These are phyloP conservation scores for Drosophila koepferae DNA, from an alignment of 2,888 invertebrate genomes.

Conservation along the genomic window DNA sequence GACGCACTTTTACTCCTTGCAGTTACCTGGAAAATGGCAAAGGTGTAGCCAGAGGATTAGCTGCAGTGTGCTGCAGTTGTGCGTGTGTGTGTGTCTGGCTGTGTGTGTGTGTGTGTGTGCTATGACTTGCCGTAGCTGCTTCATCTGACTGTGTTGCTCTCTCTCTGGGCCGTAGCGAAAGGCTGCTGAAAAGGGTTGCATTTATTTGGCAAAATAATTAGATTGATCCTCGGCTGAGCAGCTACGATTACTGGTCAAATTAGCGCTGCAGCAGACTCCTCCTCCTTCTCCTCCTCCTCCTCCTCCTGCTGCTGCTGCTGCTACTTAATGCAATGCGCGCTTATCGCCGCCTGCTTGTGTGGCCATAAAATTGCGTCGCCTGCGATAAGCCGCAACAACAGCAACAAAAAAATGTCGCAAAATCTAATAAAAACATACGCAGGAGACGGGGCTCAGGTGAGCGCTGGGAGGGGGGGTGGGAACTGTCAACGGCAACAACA, in stretches of 20 bases:
- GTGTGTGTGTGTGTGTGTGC: conserved; percentile 8
- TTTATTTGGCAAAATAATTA: conserved; percentile 84
- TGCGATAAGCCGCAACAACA: conserved; percentile 55
- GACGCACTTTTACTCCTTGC: conserved; percentile 75
- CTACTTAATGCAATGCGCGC: conserved; percentile 33
- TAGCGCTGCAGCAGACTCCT: conserved; percentile 63
- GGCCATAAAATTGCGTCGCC: conserved; percentile 60
- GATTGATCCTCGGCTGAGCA: conserved; percentile 79
- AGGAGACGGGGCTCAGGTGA: not conserved
- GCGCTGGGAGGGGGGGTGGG: not conserved
- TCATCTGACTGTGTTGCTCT: too few relatives aligned
- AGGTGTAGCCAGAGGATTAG: conserved; percentile 63
- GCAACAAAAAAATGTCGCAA: conserved; percentile 69
- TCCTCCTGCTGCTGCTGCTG: too few relatives aligned
- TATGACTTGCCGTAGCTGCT: conserved; percentile 2
- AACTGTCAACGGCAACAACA: conserved; percentile 10
- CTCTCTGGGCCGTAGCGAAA: conserved; percentile 19
- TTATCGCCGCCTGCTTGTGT: conserved; percentile 28
- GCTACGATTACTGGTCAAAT: conserved; percentile 72
- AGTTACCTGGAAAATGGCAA: conserved; percentile 64
- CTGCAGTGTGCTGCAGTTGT: not conserved
- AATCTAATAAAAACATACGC: conserved; percentile 53
- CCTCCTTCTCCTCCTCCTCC: conserved; percentile 6
- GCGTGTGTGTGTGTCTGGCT: not conserved
- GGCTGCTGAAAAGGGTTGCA: conserved; percentile 64